These are phyloP conservation scores for Crotalus viridis DNA, from an alignment of 2,113 vertebrate genomes.

Conservation along the genomic window DNA sequence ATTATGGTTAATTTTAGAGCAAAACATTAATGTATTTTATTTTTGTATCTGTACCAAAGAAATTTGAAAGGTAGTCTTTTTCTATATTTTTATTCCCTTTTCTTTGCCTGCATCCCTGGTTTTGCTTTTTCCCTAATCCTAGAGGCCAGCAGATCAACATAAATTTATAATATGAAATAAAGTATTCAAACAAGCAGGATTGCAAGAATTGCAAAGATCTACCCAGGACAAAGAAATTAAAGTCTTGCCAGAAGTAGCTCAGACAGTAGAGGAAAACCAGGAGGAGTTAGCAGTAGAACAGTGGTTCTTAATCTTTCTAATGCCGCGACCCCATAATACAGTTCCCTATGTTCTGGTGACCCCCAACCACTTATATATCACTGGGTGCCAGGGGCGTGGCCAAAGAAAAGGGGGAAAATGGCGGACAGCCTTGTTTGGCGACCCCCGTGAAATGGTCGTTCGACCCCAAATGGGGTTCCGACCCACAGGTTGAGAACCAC, in stretches of 20 bases:
- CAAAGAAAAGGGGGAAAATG: too few relatives aligned
- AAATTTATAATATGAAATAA: not conserved
- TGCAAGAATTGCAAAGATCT: not conserved
- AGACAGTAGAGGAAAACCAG: not conserved
- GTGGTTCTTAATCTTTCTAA: too few relatives aligned
- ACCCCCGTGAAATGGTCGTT: too few relatives aligned
- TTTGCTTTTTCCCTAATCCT: not conserved
- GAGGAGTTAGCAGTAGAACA: not conserved
- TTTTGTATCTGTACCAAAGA: not conserved
- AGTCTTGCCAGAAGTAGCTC: not conserved
- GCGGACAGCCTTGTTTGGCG: too few relatives aligned
- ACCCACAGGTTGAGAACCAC: too few relatives aligned
- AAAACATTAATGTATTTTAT: not conserved
- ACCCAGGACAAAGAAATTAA: not conserved
- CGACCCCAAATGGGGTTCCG: too few relatives aligned
- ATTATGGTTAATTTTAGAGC: not conserved
- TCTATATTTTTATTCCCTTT: not conserved
- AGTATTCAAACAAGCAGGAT: not conserved
- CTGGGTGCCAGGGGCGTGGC: too few relatives aligned
- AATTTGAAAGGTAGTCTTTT: not conserved
- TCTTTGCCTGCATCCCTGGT: not conserved
- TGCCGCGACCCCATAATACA: too few relatives aligned
- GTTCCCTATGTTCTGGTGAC: too few relatives aligned
- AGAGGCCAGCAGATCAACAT: not conserved
- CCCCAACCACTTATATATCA: too few relatives aligned